These are phyloP conservation scores for Echeneis naucrates DNA, from an alignment of 2,797 vertebrate species.

Conservation along the genomic window DNA sequence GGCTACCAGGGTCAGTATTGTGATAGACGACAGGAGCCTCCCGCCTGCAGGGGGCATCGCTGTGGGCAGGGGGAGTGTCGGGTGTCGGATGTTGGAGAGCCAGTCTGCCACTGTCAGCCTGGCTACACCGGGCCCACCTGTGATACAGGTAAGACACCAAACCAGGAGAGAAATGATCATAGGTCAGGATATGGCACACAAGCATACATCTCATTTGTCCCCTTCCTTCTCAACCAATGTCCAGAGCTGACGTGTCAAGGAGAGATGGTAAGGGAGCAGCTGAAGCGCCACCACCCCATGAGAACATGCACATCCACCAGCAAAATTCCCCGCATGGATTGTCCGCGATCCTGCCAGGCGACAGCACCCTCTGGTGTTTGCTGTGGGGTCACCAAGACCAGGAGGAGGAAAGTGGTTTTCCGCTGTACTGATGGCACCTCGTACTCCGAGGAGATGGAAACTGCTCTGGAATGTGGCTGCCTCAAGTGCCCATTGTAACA, in stretches of 20 bases:
- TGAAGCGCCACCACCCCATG: conserved; percentile 91
- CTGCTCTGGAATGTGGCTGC: conserved; percentile 93
- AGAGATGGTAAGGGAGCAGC: conserved; percentile 90
- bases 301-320: conserved; percentile 88
- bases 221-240: neutral
- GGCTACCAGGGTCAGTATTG: conserved; percentile 91
- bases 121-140: conserved; percentile 89
- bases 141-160: conserved; percentile 87
- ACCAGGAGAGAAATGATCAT: neutral
- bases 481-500: conserved; percentile 88
- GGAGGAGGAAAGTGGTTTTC: conserved; percentile 93
- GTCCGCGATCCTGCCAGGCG: conserved; percentile 86
- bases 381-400: conserved; percentile 91
- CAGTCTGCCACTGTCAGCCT: conserved; percentile 89
- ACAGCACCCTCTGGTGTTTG: conserved; percentile 84
- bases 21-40: conserved; percentile 88
- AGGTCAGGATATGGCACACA: neutral
- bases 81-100: conserved; percentile 85
- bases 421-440: conserved; percentile 92
- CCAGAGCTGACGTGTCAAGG: conserved; percentile 91
- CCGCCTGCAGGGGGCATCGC: conserved; percentile 87
- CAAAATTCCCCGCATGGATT: conserved; percentile 91
- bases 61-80: conserved; percentile 93
- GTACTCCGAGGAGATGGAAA: conserved; percentile 95
- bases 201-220: neutral